A percentile compares a stretch with the other conserved stretches of the same genome.
phyloP scores from a whole-genome alignment of 2,888 invertebrate species.

The Microplitis manilae region DNA sequence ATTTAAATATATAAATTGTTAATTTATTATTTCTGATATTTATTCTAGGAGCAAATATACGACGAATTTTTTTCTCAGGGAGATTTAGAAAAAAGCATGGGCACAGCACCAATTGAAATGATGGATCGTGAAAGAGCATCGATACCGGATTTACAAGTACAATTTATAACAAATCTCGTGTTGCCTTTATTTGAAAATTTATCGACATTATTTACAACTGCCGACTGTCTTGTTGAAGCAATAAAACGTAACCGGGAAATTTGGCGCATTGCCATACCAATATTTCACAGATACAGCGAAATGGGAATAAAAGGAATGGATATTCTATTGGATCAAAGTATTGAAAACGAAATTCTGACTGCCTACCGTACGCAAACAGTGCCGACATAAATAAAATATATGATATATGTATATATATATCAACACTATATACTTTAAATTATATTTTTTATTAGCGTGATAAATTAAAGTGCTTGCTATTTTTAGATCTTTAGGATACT shows the following conservation, averaged over 20 bases:
- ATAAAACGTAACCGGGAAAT: conserved; percentile 75
- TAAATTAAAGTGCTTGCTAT: conserved; percentile 14
- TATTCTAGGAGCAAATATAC: conserved; percentile 79
- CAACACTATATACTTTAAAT: background rate
- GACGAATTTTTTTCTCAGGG: conserved; percentile 92
- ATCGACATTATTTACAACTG: conserved; percentile 74
- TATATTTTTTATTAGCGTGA: conserved; percentile 6
- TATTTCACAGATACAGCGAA: conserved; percentile 65
- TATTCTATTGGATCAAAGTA: conserved; percentile 58
- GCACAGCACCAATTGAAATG: conserved; percentile 80
- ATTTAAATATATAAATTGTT: background rate
- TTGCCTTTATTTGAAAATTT: conserved; percentile 75
- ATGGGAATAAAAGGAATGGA: conserved; percentile 61
- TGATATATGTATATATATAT: background rate
- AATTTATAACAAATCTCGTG: conserved; percentile 75
- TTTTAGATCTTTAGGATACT: conserved; percentile 9
- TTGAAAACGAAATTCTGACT: conserved; percentile 60
- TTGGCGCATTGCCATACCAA: conserved; percentile 75
- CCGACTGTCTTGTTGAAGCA: conserved; percentile 71
- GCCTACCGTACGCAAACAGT: conserved; percentile 30
- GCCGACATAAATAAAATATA: conserved; percentile 14
- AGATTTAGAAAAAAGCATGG: conserved; percentile 86
- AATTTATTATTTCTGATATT: conserved; percentile 33
- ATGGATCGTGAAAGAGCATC: conserved; percentile 88
- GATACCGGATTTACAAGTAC: conserved; percentile 86